Evolutionary conservation across 1,140 invertebrate species (phyloP), one percentile per base, ranked within the genome.

Genomic region (Drosophila kanapiae): DNA sequence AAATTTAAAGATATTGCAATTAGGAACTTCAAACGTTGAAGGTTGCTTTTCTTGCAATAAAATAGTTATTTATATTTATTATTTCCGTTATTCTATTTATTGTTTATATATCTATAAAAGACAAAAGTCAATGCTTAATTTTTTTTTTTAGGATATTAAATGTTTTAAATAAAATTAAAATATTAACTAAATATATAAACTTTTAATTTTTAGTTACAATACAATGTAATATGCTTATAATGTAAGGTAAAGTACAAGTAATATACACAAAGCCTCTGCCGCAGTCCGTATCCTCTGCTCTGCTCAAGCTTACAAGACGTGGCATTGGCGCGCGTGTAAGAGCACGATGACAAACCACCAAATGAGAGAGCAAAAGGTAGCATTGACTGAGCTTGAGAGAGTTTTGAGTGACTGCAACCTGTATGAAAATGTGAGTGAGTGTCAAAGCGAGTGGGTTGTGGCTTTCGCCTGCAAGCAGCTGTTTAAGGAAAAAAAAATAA

Each of bases 381-480:
- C 37, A 42, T 27, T 27, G 43, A 31, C 59, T 43, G 23, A 43
- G 10, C 29, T 16, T 16, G 37, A 60, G 51, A 37, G 13, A 23
- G 1, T 37, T 54, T 78, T 79, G 60, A 60, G 61, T 47, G 47
- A 23, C 42, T 47, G 45, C 80, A 82, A 82, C 80, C 80, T 82
- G 80, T 82, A 58, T 64, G 80, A 61, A 63, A 27, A 57, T 37
- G 31, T 35, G 27, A 59, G 16, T 75, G 70, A 54, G 59, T 62
- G 57, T 45, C 40, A 31, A 38, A 57, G 10, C 0, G 6, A 37
- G 31, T 3, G 4, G 51, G 29, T 51, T 59, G 40, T 59, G 59
- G 69, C 16, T 47, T 37, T 29, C 10, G 0, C 7, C 16, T 7
- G 7, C 58, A 45, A 75, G 69, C 78, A 80, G 78, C 78, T 80